phyloP scores from a whole-genome alignment of 2,888 invertebrate species.

The Yponomeuta evonymella region DNA sequence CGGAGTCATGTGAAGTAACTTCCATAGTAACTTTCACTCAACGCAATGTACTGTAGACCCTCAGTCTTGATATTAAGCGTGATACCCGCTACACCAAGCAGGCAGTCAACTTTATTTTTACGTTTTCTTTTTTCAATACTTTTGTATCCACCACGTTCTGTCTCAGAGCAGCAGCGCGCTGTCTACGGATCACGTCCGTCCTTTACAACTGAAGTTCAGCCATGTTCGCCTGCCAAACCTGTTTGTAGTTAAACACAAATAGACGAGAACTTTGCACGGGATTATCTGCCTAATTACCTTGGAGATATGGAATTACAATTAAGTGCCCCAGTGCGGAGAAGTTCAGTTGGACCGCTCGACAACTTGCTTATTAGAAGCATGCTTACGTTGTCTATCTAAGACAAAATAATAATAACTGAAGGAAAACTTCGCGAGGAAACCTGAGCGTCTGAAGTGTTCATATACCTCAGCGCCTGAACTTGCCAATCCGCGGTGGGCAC shows the following conservation, averaged over 20 bases:
- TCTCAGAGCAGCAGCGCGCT: neutral
- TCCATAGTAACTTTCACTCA: no score
- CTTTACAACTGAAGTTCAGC: constrained; percentile 13
- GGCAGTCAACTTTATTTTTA: neutral
- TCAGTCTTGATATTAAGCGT: no score
- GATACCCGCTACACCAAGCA: no score
- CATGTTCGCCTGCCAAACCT: constrained; percentile 11
- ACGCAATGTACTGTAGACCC: no score
- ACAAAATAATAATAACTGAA: no score
- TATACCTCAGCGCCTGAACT: no score
- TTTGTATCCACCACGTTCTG: neutral
- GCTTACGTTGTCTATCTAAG: no score
- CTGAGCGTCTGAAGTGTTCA: no score
- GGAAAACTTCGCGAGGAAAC: no score
- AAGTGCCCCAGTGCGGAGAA: neutral
- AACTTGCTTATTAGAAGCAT: neutral
- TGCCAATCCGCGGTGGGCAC: no score
- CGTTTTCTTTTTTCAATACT: neutral
- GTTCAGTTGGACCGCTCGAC: neutral
- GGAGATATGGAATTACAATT: constrained; percentile 1
- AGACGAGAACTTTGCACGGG: constrained; percentile 11
- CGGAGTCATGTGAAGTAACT: no score
- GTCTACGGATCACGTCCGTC: constrained; percentile 11
- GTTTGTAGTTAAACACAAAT: constrained; percentile 18
- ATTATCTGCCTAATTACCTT: constrained; percentile 19